These are phyloP conservation scores for Agelas oroides DNA, from an alignment of 37 sponge, comb jelly and placozoan species.

Conservation along the genomic window DNA sequence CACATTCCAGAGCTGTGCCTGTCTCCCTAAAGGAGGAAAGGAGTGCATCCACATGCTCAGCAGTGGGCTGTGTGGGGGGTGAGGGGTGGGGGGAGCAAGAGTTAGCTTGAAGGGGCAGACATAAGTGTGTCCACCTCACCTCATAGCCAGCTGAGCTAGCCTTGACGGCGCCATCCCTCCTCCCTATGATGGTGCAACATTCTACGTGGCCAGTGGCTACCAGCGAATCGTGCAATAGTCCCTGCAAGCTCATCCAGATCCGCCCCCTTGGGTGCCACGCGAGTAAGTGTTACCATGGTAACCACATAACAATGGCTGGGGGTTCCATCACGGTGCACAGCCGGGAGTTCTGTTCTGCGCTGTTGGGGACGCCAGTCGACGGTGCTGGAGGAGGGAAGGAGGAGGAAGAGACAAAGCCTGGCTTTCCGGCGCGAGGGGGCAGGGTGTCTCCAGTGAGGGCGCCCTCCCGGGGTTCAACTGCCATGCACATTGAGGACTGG, in stretches of 20 bases:
- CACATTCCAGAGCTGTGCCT: conserved; percentile 55
- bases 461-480: neutral
- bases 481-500: conserved; percentile 33
- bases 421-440: too few species aligned
- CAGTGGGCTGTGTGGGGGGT: conserved; percentile 25
- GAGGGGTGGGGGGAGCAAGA: neutral
- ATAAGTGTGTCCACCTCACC: too few species aligned
- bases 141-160: conserved; percentile 81
- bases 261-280: too few species aligned
- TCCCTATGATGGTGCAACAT: conserved; percentile 74
- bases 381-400: neutral
- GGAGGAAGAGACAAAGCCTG: neutral
- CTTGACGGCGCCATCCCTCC: conserved; percentile 68
- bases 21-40: conserved; percentile 56
- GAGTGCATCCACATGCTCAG: conserved; percentile 65
- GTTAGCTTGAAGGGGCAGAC: too few species aligned
- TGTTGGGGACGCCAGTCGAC: conserved; percentile 3
- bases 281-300: conserved; percentile 4
- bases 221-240: conserved; percentile 76
- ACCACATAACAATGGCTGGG: neutral
- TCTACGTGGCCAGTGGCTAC: conserved; percentile 88
- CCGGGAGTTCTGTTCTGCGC: conserved; percentile 10
- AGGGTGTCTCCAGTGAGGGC: neutral
- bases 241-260: conserved; percentile 4
- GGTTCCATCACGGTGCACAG: conserved; percentile 25